phyloP scores from a whole-genome alignment of 2,888 invertebrate species.

The Rhagonycha fulva region DNA sequence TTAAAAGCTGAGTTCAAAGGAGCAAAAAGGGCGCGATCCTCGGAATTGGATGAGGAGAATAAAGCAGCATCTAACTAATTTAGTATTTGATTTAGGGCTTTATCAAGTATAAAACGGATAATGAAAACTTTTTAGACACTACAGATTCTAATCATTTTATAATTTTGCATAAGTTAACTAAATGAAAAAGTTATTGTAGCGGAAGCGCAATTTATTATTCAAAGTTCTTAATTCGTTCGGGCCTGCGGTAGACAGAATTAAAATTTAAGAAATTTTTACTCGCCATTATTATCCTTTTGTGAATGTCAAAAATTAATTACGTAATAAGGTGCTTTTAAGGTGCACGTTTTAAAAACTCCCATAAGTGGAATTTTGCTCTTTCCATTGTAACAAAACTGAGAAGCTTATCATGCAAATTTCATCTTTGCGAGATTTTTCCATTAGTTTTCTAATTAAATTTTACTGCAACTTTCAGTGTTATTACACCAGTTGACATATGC shows the following conservation, averaged over 20 bases:
- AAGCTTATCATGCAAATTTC: neutral
- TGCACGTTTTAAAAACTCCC: neutral
- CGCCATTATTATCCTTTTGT: neutral
- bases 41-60: slow-evolving; percentile 38
- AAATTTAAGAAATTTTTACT: neutral
- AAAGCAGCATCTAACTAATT: slow-evolving; percentile 36
- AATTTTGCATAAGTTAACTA: slow-evolving; percentile 11
- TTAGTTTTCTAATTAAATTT: neutral
- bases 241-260: neutral
- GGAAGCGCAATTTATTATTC: slow-evolving; percentile 15
- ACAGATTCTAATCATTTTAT: slow-evolving; percentile 19
- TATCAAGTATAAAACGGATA: slow-evolving; percentile 16
- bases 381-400: neutral
- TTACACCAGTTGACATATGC: neutral
- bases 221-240: slow-evolving; percentile 3
- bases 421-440: neutral
- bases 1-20: slow-evolving; percentile 5
- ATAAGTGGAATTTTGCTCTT: neutral
- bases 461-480: neutral
- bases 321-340: neutral
- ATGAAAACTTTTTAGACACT: slow-evolving; percentile 3
- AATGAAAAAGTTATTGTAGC: slow-evolving; percentile 17
- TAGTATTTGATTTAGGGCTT: slow-evolving; percentile 22
- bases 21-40: slow-evolving; percentile 38
- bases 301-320: neutral